Evolutionary conservation across 2,797 vertebrate species (phyloP).

Genomic region (Podarcis siculus): DNA sequence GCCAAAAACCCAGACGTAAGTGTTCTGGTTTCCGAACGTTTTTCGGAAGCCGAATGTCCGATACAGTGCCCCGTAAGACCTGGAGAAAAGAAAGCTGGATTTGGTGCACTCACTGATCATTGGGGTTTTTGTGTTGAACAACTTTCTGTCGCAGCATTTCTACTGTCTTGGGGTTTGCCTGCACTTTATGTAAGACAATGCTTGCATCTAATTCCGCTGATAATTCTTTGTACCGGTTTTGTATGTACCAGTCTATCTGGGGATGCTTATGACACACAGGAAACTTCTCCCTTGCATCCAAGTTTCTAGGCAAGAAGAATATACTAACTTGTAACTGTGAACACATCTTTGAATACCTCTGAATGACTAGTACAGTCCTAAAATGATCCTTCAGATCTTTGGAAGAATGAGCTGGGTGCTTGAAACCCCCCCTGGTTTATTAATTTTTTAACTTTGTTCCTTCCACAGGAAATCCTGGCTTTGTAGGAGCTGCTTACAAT

Average conservation of each 20-base stretch:
- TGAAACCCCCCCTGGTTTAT: not conserved
- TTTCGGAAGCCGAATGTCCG: too few relatives aligned
- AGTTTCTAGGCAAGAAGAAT: not conserved
- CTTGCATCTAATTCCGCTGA: not conserved
- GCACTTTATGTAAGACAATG: not conserved
- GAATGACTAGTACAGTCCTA: not conserved
- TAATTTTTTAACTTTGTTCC: conserved; percentile 36
- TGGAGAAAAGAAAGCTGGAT: not conserved
- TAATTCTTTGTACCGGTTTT: not conserved
- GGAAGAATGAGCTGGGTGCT: not conserved
- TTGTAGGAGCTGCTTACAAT: conserved; percentile 67
- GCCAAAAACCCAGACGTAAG: too few relatives aligned
- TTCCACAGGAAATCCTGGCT: conserved; percentile 73
- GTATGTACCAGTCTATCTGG: not conserved
- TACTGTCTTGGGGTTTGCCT: not conserved
- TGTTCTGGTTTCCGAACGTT: too few relatives aligned
- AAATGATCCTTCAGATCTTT: not conserved
- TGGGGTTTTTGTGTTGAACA: not conserved
- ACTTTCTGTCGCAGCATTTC: not conserved
- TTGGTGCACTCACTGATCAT: not conserved
- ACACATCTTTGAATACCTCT: not conserved
- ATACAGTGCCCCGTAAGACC: too few relatives aligned
- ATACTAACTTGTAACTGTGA: not conserved
- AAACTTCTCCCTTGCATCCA: too few relatives aligned
- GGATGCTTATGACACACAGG: too few relatives aligned